phyloP scores from a whole-genome alignment of 1,140 invertebrate genomes.

The Sinonovacula constricta region DNA sequence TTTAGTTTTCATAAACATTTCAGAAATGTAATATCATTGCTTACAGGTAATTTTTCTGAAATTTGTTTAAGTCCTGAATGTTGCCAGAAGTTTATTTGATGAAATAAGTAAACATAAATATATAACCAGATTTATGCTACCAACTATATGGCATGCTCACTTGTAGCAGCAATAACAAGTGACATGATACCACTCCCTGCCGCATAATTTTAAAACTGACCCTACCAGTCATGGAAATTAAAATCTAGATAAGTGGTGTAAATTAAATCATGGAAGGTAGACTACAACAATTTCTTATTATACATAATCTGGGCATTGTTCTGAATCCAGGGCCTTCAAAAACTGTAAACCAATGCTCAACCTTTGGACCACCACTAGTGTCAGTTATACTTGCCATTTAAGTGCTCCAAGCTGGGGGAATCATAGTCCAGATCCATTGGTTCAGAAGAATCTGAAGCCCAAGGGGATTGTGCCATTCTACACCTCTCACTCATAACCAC shows the following conservation, averaged over 20 bases:
- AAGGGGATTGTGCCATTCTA: constrained; percentile 21
- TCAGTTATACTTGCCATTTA: background rate
- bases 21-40: too few relatives aligned
- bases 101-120: too few relatives aligned
- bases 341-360: background rate
- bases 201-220: too few relatives aligned
- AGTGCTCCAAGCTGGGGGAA: background rate
- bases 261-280: background rate
- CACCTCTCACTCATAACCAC: constrained; percentile 5
- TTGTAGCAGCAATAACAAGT: too few relatives aligned
- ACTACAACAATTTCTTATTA: background rate
- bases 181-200: too few relatives aligned
- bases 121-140: too few relatives aligned
- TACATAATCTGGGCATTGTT: background rate
- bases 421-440: constrained; percentile 49
- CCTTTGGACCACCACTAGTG: background rate
- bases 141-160: too few relatives aligned
- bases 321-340: background rate
- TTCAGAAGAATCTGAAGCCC: constrained; percentile 14
- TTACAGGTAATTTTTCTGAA: too few relatives aligned
- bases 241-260: background rate
- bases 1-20: too few relatives aligned
- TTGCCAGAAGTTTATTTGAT: too few relatives aligned
- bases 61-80: too few relatives aligned
- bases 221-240: too few relatives aligned